Evolutionary conservation across 2,888 invertebrate species (phyloP).

Genomic region (Xiphydria camelus): DNA sequence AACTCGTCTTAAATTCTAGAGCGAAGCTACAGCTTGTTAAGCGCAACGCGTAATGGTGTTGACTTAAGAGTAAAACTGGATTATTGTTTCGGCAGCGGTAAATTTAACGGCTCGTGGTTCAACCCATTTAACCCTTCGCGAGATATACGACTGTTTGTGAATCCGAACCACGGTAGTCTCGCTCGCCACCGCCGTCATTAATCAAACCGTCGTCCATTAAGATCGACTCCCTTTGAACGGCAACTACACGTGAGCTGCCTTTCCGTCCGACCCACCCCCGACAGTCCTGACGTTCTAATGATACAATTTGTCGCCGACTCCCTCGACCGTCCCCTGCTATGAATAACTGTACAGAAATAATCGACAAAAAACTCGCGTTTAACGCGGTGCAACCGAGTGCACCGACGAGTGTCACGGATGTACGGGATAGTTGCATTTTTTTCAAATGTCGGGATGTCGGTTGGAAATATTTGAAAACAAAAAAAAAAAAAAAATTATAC

Average conservation of each 20-base stretch:
- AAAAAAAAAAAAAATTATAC: too few species aligned
- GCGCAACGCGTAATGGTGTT: conserved; percentile 9
- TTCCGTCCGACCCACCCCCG: conserved; percentile 2
- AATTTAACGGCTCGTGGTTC: conserved; percentile 7
- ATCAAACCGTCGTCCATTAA: conserved; percentile 18
- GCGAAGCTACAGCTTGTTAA: conserved; percentile 3
- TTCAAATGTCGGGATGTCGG: too few species aligned
- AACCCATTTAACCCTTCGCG: conserved; percentile 13
- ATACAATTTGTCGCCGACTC: conserved; percentile 15
- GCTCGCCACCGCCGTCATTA: conserved; percentile 9
- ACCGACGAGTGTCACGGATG: too few species aligned
- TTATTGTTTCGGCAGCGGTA: conserved; percentile 12
- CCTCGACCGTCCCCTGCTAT: conserved; percentile 3
- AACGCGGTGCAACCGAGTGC: too few species aligned
- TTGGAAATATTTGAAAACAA: too few species aligned
- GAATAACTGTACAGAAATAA: too few species aligned
- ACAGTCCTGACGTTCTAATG: conserved; percentile 11
- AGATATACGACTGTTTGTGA: conserved; percentile 18
- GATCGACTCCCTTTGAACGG: conserved; percentile 16
- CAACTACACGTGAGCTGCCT: neutral
- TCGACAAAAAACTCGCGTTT: conserved; percentile 3
- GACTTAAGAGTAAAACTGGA: conserved; percentile 11
- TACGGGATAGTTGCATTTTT: too few species aligned
- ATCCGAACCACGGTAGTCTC: conserved; percentile 15
- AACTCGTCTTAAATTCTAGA: too few species aligned